These are phyloP conservation scores for Siderastrea radians DNA, from an alignment of 92 coral and sea anemone genomes.

Conservation along the genomic window DNA sequence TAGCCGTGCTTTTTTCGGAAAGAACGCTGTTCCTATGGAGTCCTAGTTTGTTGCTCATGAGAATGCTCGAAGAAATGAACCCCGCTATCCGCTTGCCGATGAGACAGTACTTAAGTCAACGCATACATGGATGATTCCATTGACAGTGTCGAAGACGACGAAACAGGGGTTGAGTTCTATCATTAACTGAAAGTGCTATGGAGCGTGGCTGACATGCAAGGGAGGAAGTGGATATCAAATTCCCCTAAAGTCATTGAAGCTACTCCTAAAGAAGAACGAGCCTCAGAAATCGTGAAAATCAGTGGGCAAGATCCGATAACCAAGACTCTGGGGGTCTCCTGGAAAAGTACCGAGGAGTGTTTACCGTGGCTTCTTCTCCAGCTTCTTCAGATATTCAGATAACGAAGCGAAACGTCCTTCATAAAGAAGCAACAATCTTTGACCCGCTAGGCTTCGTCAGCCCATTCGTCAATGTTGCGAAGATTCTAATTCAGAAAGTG, in stretches of 20 bases:
- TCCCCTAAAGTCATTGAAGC: conserved; percentile 43
- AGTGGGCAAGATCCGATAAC: conserved; percentile 3
- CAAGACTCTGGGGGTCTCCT: conserved; percentile 46
- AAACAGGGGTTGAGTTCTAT: not conserved
- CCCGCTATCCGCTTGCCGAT: conserved; percentile 62
- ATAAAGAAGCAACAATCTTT: conserved; percentile 58
- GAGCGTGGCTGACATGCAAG: not conserved
- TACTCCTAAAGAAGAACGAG: conserved; percentile 41
- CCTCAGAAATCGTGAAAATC: conserved; percentile 30
- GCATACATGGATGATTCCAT: not conserved
- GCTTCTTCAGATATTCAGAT: conserved; percentile 24
- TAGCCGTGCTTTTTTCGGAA: conserved; percentile 65
- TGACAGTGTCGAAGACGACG: not conserved
- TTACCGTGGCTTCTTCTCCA: conserved; percentile 17
- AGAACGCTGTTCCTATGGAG: conserved; percentile 49
- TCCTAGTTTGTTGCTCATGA: conserved; percentile 70
- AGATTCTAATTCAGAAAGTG: conserved; percentile 63
- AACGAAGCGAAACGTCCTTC: conserved; percentile 60
- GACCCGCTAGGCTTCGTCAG: conserved; percentile 64
- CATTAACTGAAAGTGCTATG: conserved; percentile 7
- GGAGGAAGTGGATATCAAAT: conserved; percentile 3
- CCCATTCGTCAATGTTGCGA: conserved; percentile 48
- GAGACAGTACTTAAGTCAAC: conserved; percentile 69
- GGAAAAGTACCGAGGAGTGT: conserved; percentile 59
- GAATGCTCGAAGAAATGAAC: conserved; percentile 57